These are phyloP conservation scores for Pterocles burchelli DNA, from an alignment of 2,113 vertebrate species.

Conservation along the genomic window DNA sequence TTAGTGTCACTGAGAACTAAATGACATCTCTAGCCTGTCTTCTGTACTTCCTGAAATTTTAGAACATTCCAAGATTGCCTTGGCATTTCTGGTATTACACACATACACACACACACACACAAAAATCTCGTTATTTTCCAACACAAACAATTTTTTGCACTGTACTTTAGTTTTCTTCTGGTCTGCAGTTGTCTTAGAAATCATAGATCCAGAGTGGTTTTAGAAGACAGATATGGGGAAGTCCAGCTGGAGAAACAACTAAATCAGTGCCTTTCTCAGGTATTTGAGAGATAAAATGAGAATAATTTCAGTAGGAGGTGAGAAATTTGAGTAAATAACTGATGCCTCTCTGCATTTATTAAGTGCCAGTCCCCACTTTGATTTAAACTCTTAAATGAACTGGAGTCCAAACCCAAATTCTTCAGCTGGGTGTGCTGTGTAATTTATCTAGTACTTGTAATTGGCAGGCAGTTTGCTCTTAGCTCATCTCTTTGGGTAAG, in stretches of 20 bases:
- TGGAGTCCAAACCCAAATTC: not conserved
- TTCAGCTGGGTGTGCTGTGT: not conserved
- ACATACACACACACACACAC: too few species aligned
- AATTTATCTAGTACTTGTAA: not conserved
- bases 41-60: not conserved
- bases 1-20: not conserved
- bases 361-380: not conserved
- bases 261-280: not conserved
- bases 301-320: not conserved
- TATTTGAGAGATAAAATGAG: not conserved
- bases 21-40: not conserved
- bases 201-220: not conserved
- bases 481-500: not conserved
- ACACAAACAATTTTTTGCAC: not conserved
- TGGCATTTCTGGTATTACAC: fast-evolving
- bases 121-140: not conserved
- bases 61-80: not conserved
- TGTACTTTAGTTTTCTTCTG: not conserved
- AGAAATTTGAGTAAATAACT: not conserved
- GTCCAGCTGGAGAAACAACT: not conserved
- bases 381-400: not conserved
- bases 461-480: not conserved
- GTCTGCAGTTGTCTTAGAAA: not conserved
- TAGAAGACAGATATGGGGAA: not conserved
- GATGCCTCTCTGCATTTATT: not conserved